These are phyloP conservation scores for Hirudo medicinalis DNA, from an alignment of 1,140 invertebrate genomes.

Conservation along the genomic window DNA sequence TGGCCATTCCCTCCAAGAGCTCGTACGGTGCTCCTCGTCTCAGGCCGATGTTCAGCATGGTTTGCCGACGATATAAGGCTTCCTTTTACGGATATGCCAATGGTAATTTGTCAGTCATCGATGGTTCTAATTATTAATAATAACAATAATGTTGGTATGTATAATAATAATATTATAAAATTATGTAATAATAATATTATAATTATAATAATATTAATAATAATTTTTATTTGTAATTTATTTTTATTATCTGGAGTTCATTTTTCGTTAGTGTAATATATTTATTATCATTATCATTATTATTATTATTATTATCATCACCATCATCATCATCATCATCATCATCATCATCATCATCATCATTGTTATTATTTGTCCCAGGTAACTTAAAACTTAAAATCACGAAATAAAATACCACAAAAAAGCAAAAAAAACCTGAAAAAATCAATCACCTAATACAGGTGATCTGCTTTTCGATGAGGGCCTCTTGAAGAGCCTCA, in stretches of 20 bases:
- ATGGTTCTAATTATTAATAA: background rate
- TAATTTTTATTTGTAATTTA: too few relatives aligned
- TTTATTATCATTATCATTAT: too few relatives aligned
- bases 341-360: too few relatives aligned
- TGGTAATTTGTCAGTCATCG: background rate
- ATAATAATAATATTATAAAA: conserved; percentile 5
- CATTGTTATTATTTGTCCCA: background rate
- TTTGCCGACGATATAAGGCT: background rate
- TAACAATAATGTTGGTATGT: background rate
- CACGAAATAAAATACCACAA: too few relatives aligned
- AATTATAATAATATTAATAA: too few relatives aligned
- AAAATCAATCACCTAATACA: background rate
- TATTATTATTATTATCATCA: too few relatives aligned
- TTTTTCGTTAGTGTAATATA: too few relatives aligned
- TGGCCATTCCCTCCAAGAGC: background rate
- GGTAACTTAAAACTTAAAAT: too few relatives aligned
- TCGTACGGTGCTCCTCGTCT: background rate
- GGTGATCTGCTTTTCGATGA: conserved; percentile 2
- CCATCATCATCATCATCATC: too few relatives aligned
- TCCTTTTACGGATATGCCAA: conserved; percentile 2
- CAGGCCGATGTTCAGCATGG: background rate
- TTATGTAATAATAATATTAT: too few relatives aligned
- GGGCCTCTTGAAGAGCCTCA: background rate
- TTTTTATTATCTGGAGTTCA: too few relatives aligned
- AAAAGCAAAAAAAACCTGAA: too few relatives aligned